These are phyloP conservation scores for Octodon degus DNA, from an alignment of 2,113 vertebrate species.

Conservation along the genomic window DNA sequence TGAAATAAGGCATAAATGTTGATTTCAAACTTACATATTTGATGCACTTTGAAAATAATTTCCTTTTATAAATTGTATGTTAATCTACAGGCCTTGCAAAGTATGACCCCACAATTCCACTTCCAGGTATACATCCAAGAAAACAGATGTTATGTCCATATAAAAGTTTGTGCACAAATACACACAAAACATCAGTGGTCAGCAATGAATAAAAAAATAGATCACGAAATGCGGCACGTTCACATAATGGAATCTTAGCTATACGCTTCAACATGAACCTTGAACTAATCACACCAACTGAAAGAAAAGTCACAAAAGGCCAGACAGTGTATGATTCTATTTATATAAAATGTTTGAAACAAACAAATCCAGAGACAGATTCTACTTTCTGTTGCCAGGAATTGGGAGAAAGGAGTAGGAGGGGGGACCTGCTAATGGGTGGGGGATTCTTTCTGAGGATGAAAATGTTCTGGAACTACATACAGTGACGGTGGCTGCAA, in stretches of 20 bases:
- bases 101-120: not conserved
- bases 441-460: not conserved
- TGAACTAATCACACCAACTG: slow-evolving; percentile 15
- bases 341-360: not conserved
- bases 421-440: not conserved
- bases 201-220: not conserved
- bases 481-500: not conserved
- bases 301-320: slow-evolving; percentile 37
- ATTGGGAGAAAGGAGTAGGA: not conserved
- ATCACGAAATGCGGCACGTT: slow-evolving; percentile 11
- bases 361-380: slow-evolving; percentile 44
- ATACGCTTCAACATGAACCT: slow-evolving; percentile 14
- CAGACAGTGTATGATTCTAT: not conserved
- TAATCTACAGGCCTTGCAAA: slow-evolving; percentile 30
- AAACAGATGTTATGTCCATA: slow-evolving; percentile 26
- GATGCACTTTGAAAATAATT: slow-evolving; percentile 48
- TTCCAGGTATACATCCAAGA: slow-evolving; percentile 5
- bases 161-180: slow-evolving; percentile 39
- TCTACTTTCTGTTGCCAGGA: slow-evolving; percentile 24
- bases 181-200: not conserved
- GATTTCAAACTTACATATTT: slow-evolving; percentile 45
- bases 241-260: not conserved
- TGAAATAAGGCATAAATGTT: slow-evolving; percentile 26
- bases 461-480: slow-evolving; percentile 20
- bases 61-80: slow-evolving; percentile 30